These are phyloP conservation scores for Brenthis daphne DNA, from an alignment of 2,888 invertebrate genomes.

Conservation along the genomic window DNA sequence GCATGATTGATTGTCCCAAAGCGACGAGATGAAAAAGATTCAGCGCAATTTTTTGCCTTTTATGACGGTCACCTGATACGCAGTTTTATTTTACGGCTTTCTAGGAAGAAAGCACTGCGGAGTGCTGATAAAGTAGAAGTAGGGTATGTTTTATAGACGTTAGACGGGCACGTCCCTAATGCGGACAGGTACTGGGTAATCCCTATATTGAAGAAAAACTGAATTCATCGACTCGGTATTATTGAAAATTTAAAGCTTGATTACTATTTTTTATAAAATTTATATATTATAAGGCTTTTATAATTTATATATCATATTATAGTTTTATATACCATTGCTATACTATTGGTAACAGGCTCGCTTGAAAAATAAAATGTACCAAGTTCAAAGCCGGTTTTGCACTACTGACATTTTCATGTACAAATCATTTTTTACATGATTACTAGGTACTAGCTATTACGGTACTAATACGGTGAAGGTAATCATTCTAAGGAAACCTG, in stretches of 20 bases:
- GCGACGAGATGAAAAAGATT: constrained; percentile 39
- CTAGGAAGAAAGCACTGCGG: constrained; percentile 21
- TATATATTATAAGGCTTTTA: too few relatives aligned
- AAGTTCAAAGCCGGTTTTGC: too few relatives aligned
- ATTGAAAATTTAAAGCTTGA: background rate
- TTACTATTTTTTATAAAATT: background rate
- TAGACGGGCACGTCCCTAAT: background rate
- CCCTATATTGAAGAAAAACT: constrained; percentile 2
- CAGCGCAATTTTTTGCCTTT: constrained; percentile 30
- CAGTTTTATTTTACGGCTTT: constrained; percentile 34
- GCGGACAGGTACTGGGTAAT: background rate
- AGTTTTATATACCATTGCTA: too few relatives aligned
- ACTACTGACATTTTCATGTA: too few relatives aligned
- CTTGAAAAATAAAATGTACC: too few relatives aligned
- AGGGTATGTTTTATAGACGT: constrained; percentile 16
- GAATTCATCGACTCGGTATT: background rate
- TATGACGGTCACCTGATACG: constrained; percentile 43
- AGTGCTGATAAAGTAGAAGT: constrained; percentile 27
- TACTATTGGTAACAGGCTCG: too few relatives aligned
- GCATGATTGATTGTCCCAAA: constrained; percentile 45
- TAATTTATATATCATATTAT: too few relatives aligned
- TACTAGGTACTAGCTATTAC: too few relatives aligned
- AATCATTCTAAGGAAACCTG: too few relatives aligned
- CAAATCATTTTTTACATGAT: too few relatives aligned
- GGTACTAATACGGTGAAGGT: too few relatives aligned